Conservation (phyloP, 2,113 vertebrate species). For the Micromys minutus region DNA sequence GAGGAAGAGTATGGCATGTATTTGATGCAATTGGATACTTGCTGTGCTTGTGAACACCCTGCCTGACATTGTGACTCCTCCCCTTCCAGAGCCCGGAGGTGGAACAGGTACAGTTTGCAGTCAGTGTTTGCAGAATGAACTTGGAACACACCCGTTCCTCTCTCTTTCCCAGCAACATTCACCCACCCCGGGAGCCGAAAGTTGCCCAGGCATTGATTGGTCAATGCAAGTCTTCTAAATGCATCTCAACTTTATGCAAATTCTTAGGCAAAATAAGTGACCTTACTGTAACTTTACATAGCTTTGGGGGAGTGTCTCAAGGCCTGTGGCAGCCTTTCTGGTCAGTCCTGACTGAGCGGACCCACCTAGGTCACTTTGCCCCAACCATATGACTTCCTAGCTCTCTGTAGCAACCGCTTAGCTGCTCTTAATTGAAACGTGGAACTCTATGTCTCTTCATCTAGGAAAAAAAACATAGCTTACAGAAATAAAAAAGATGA, state of each 20-base stretch:
- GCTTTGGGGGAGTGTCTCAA: background rate
- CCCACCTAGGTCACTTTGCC: rapidly evolving
- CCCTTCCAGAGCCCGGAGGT: background rate
- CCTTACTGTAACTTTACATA: background rate
- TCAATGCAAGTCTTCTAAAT: background rate
- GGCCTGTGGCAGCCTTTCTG: background rate
- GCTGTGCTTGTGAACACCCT: background rate
- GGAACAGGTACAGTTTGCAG: background rate
- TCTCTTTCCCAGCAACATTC: background rate
- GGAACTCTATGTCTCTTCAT: background rate
- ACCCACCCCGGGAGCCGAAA: background rate
- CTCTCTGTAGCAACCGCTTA: background rate
- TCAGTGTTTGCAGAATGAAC: background rate
- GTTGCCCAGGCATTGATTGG: background rate
- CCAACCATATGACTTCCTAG: background rate
- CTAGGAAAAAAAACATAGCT: background rate
- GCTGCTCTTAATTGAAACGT: background rate
- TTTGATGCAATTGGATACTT: constrained; percentile 4
- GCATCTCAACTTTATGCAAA: background rate
- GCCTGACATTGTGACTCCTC: background rate
- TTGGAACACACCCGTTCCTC: background rate
- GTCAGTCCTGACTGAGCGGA: background rate
- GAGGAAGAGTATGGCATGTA: background rate
- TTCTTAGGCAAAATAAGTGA: background rate
- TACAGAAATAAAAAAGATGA: background rate